Base-by-base conservation (phyloP, 2,888 invertebrate genomes). In the Cephus spinipes region DNA sequence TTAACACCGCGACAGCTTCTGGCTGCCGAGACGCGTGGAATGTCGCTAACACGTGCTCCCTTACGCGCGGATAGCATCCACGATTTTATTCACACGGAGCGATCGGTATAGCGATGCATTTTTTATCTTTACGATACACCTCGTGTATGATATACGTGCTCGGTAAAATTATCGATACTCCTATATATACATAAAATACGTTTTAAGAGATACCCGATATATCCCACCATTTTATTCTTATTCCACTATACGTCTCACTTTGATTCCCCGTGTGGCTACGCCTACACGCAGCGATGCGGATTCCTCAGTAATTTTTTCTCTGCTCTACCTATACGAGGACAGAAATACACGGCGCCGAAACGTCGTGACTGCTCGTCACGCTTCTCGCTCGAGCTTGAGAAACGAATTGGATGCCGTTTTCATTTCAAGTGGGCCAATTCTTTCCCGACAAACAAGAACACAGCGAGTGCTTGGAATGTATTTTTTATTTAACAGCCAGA, bases 1-100 rank as follows among this genome's bases (percentile, higher is more conserved):
- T 89, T 88, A 88, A 88, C 89, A 88, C 85, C 84, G 81, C 82
- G 84, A 82, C 84, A 83, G 82, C 77, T 81, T 80, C 83, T 83
- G 80, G 84, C 84, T 84, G 83, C 80, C 83, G 83, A 85, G 83
- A 86, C 89, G 84, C 85, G 87, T 86, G 83, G 85, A 85, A 87
- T 86, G 85, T 84, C 84, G 83, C 81, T 83, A 82, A 71, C 71
- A 71, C 71, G 15, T 71, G 31, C 71, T 71, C 71, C 6, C 71
- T 31, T 31, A 32, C 71, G 71, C 71, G 71, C 71, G 31, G 15
- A 71, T 32, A 71, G 71, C 71, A 32, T 31, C 71, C 32, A 33
- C 32, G 31, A 71, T 71, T 33, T 23, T 15, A 55, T 55, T 55
- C 23, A 9, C 55, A 55, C 2, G 23, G 55, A 55, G 23, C 23